phyloP scores from a whole-genome alignment of 2,888 invertebrate species.

The Callyntrura guangdongensis region DNA sequence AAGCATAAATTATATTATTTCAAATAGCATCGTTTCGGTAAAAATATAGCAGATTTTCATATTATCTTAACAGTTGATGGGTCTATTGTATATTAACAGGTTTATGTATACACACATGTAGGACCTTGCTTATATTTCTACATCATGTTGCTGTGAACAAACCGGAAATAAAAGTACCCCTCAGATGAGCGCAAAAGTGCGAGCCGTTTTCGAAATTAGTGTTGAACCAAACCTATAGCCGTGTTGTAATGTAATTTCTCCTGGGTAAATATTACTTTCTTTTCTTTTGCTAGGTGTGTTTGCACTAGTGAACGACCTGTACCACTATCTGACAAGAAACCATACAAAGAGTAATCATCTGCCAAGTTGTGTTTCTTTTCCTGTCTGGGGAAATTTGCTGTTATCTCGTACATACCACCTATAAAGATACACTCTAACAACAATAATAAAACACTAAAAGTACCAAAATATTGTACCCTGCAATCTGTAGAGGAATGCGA shows the following conservation, averaged over 20 bases:
- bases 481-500: slow-evolving; percentile 37
- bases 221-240: slow-evolving; percentile 39
- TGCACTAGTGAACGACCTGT: neutral
- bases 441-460: slow-evolving; percentile 16
- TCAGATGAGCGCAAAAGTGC: neutral
- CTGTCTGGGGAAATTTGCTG: slow-evolving; percentile 52
- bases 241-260: slow-evolving; percentile 63
- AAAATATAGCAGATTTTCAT: too few relatives aligned
- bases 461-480: neutral
- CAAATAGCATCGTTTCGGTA: too few relatives aligned
- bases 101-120: too few relatives aligned
- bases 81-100: too few relatives aligned
- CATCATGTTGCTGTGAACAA: too few relatives aligned
- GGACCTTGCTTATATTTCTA: too few relatives aligned
- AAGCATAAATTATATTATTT: too few relatives aligned
- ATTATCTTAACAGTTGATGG: too few relatives aligned
- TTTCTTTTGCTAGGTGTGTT: neutral
- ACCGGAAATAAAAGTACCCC: neutral
- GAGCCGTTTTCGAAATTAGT: slow-evolving; percentile 49
- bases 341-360: slow-evolving; percentile 61
- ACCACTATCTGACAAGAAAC: slow-evolving; percentile 42
- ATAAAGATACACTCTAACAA: slow-evolving; percentile 18
- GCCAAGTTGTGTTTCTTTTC: slow-evolving; percentile 44
- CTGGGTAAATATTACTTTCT: slow-evolving; percentile 52
- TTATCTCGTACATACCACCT: slow-evolving; percentile 27